Conservation (phyloP, 2,113 vertebrate genomes). For the Perca fluviatilis region DNA sequence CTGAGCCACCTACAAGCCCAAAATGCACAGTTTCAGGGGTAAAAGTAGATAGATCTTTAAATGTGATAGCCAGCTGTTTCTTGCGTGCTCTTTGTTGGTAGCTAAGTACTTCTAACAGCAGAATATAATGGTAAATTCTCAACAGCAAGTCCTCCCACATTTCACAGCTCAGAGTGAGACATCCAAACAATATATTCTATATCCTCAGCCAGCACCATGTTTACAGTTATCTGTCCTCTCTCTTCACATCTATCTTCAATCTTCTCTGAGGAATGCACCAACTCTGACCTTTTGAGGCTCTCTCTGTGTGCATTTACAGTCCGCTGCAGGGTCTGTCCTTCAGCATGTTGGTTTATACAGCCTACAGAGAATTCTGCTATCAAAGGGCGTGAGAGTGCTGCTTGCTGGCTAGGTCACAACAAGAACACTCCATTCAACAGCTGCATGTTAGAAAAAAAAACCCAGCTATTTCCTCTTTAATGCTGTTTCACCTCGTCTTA, state of each 20-base stretch:
- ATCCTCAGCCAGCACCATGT: conserved; percentile 40
- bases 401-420: conserved; percentile 53
- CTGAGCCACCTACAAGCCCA: not conserved
- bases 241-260: conserved; percentile 58
- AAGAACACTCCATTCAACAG: conserved; percentile 63
- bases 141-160: not conserved
- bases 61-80: not conserved
- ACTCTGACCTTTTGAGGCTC: conserved; percentile 66
- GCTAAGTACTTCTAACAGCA: not conserved
- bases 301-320: conserved; percentile 46
- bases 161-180: conserved; percentile 22
- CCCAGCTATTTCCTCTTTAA: conserved; percentile 45
- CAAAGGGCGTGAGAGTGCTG: conserved; percentile 74
- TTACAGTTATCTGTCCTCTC: conserved; percentile 59
- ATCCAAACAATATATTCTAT: conserved; percentile 1
- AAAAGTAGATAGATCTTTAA: not conserved
- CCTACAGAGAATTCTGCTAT: conserved; percentile 56
- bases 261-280: conserved; percentile 65
- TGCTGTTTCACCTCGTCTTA: conserved; percentile 19
- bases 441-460: conserved; percentile 50
- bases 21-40: not conserved
- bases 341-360: conserved; percentile 43
- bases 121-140: not conserved
- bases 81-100: not conserved
- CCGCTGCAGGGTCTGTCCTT: conserved; percentile 55